These are phyloP conservation scores for Linnaemya tessellans DNA, from an alignment of 2,888 invertebrate species.

Conservation along the genomic window DNA sequence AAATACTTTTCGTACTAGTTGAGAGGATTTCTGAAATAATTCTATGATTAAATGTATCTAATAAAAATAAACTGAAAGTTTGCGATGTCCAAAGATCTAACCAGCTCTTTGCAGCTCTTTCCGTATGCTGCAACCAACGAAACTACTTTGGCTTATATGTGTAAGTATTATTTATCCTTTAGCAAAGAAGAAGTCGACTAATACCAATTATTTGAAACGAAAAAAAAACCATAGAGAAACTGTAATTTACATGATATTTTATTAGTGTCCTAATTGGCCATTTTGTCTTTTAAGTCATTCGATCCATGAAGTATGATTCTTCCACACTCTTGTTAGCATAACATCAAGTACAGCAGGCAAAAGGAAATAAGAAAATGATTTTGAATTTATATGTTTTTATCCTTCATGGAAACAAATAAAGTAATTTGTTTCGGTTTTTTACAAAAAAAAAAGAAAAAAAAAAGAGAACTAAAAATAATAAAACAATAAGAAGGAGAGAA, in stretches of 20 bases:
- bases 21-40: too few relatives aligned
- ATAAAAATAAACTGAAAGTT: too few relatives aligned
- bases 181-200: background rate
- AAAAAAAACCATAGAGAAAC: conserved; percentile 13
- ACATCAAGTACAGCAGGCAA: background rate
- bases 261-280: conserved; percentile 58
- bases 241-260: conserved; percentile 53
- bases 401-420: conserved; percentile 57
- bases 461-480: conserved; percentile 6
- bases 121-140: too few relatives aligned
- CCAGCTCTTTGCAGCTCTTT: too few relatives aligned
- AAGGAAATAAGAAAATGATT: conserved; percentile 29
- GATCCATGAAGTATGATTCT: conserved; percentile 14
- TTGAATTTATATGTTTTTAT: conserved; percentile 50
- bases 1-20: too few relatives aligned
- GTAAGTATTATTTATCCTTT: too few relatives aligned
- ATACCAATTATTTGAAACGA: conserved; percentile 7
- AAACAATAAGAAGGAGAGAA: conserved; percentile 13
- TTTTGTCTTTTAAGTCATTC: conserved; percentile 40
- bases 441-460: too few relatives aligned
- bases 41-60: too few relatives aligned
- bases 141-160: too few relatives aligned
- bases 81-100: too few relatives aligned
- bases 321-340: conserved; percentile 44
- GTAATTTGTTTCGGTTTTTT: conserved; percentile 49